Conservation (phyloP, 2,797 vertebrate species). For the Nasua narica region DNA sequence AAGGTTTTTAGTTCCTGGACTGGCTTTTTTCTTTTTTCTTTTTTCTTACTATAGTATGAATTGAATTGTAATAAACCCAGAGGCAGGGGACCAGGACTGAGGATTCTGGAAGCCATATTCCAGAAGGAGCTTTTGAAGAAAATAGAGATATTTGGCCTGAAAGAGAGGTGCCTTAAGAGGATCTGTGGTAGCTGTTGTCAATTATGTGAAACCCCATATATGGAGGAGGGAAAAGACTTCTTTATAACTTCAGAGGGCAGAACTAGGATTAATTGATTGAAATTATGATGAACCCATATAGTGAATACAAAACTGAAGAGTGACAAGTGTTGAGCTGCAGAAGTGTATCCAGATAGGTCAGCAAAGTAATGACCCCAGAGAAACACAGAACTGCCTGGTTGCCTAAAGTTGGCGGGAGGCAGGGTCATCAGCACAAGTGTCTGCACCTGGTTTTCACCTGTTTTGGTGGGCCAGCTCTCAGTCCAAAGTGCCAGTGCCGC, state of each 20-base stretch:
- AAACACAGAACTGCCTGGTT: background rate
- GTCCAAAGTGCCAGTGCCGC: background rate
- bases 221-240: background rate
- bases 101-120: background rate
- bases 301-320: background rate
- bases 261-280: background rate
- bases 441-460: background rate
- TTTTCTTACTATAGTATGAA: background rate
- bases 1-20: background rate
- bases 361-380: background rate
- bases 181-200: background rate
- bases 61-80: background rate
- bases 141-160: background rate
- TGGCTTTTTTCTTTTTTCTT: background rate
- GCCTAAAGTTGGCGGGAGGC: background rate
- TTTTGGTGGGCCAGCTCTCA: background rate
- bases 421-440: background rate
- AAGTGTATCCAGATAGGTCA: background rate
- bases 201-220: background rate
- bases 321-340: background rate
- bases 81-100: background rate
- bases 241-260: background rate
- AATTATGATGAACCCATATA: background rate
- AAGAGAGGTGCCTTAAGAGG: background rate
- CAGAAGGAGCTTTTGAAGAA: background rate